These are phyloP conservation scores for Tragelaphus oryx DNA, from an alignment of 2,797 vertebrate species.

Conservation along the genomic window DNA sequence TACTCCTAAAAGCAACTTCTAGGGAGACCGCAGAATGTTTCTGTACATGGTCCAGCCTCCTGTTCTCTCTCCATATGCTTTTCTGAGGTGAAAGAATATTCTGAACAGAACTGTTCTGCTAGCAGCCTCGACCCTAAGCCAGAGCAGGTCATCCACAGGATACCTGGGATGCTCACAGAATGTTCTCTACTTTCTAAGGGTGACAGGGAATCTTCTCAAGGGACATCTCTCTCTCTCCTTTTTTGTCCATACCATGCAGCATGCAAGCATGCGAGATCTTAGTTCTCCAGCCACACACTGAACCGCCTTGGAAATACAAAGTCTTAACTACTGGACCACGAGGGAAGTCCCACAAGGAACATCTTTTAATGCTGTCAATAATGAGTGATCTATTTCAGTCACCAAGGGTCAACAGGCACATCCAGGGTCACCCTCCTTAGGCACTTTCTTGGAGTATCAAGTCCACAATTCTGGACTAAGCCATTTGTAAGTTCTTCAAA, in stretches of 20 bases:
- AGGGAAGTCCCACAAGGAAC: not conserved
- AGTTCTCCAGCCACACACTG: not conserved
- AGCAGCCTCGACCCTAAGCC: not conserved
- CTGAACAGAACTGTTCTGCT: not conserved
- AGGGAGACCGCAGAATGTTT: not conserved
- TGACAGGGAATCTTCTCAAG: not conserved
- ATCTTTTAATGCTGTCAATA: not conserved
- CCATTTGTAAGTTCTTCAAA: not conserved
- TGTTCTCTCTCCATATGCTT: not conserved
- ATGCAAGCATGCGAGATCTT: not conserved
- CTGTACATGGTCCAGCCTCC: not conserved
- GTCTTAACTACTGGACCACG: not conserved
- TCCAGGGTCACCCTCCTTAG: not conserved
- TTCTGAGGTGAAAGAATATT: not conserved
- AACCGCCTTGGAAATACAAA: not conserved
- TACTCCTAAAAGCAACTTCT: not conserved
- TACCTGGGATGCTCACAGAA: not conserved
- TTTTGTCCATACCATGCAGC: not conserved
- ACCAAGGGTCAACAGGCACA: not conserved
- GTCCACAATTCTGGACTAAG: not conserved
- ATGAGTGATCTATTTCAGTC: not conserved
- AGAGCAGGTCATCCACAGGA: not conserved
- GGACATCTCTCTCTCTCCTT: not conserved
- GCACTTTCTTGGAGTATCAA: not conserved
- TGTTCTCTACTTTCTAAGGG: not conserved